A percentile compares a stretch with the other conserved stretches of the same genome.
Conservation (phyloP, 2,888 invertebrate genomes). For the Lithosia quadra region DNA sequence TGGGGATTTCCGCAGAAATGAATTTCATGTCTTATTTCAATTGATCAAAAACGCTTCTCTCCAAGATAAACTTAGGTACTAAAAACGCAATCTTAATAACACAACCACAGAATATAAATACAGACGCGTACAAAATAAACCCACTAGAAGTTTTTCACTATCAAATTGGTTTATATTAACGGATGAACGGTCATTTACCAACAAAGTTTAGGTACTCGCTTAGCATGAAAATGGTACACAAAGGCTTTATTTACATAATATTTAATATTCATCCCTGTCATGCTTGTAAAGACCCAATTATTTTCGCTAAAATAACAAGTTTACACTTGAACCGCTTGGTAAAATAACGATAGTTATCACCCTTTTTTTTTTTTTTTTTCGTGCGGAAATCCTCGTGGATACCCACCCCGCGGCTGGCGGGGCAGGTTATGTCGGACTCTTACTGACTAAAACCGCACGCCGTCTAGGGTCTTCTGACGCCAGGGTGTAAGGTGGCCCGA, state of each 20-base stretch:
- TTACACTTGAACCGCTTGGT: background rate
- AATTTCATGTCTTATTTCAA: too few species aligned
- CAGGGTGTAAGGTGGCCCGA: too few species aligned
- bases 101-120: background rate
- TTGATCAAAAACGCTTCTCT: too few species aligned
- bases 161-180: background rate
- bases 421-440: too few species aligned
- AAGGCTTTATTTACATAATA: constrained; percentile 1
- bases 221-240: background rate
- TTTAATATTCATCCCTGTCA: constrained; percentile 5
- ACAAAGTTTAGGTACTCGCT: background rate
- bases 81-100: too few species aligned
- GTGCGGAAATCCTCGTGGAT: too few species aligned
- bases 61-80: too few species aligned
- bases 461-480: too few species aligned
- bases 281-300: background rate
- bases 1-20: too few species aligned
- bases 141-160: background rate
- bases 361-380: too few species aligned
- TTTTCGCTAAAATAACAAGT: background rate
- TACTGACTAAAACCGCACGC: too few species aligned
- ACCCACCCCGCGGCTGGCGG: too few species aligned
- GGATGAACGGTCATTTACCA: background rate
- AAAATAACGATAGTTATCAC: background rate
- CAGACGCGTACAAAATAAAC: background rate